A percentile compares a stretch with the other conserved stretches of the same genome.
Conservation (phyloP, 2,888 invertebrate genomes). For the Apodemia duryi region DNA sequence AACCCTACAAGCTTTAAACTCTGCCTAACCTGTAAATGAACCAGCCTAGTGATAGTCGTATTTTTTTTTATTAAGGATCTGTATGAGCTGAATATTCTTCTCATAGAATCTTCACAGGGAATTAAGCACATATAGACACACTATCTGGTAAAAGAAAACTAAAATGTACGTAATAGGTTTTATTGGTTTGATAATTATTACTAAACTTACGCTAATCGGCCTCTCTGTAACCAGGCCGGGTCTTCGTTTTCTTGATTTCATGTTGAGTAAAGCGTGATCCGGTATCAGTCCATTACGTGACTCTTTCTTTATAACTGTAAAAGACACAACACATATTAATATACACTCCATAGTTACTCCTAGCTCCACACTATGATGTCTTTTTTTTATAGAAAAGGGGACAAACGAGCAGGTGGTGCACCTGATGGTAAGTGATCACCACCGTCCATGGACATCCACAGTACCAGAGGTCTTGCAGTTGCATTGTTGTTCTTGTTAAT, state of each 20-base stretch:
- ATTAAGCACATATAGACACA: not conserved
- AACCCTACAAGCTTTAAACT: no score
- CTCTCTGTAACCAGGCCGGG: conserved; percentile 82
- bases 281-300: conserved; percentile 61
- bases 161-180: conserved; percentile 8
- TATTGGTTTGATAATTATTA: conserved; percentile 19
- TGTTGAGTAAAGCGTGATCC: conserved; percentile 59
- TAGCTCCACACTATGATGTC: no score
- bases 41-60: no score
- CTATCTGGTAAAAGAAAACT: conserved; percentile 13
- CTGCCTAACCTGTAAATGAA: no score
- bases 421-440: no score
- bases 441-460: no score
- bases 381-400: no score
- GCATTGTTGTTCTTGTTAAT: no score
- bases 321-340: conserved; percentile 7
- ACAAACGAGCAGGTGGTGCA: no score
- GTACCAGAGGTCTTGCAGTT: no score
- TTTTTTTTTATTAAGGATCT: no score
- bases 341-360: not conserved
- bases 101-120: not conserved
- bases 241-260: conserved; percentile 71
- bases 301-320: conserved; percentile 61
- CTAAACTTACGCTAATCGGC: conserved; percentile 79
- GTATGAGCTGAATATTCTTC: not conserved